Evolutionary conservation across 2,888 invertebrate genomes (phyloP), one percentile per base, ranked within the genome.

Genomic region (Amphiduros pacificus): DNA sequence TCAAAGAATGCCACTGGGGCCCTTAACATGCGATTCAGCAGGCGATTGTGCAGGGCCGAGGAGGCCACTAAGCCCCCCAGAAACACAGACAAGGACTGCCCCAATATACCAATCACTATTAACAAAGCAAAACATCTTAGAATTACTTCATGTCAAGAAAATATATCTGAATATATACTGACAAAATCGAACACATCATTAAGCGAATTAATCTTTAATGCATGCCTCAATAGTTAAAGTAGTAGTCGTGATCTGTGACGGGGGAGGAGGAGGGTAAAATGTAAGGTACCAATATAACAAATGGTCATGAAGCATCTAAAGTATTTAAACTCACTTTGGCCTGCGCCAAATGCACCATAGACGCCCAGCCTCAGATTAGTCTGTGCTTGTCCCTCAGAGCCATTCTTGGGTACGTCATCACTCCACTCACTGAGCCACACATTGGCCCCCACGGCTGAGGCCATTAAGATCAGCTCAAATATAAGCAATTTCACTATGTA

Each of bases 331-430:
- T 14, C 36, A 68, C 68, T 64, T 54, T 68, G 68, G 5, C 49
- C 53, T 11, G 17, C 51, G 1, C 81, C 81, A 4, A 79, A 67
- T 9, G 73, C 76, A 5, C 83, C 84, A 68, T 86, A 86, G 27
- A 85, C 82, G 4, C 82, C 82, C 4, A 86, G 77, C 22, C 85
- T 73, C 55, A 77, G 65, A 61, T 78, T 71, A 17, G 76, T 60
- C 27, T 72, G 68, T 4, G 53, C 64, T 11, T 65, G 63, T 58
- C 70, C 67, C 24, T 61, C 57, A 5, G 74, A 72, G 17, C 64
- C 67, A 57, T 74, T 72, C 17, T 27, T 29, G 2, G 55, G 55
- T 17, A 60, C 32, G 60, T 73, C 73, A 53, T 67, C 64, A 55
- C 69, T 71, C 76, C 76, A 76, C 27, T 58, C 40, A 41, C 71